Percentiles rank a stretch among this genome's conserved stretches.
These are phyloP conservation scores for Hypomesus transpacificus DNA, from an alignment of 2,113 vertebrate species.

Conservation along the genomic window DNA sequence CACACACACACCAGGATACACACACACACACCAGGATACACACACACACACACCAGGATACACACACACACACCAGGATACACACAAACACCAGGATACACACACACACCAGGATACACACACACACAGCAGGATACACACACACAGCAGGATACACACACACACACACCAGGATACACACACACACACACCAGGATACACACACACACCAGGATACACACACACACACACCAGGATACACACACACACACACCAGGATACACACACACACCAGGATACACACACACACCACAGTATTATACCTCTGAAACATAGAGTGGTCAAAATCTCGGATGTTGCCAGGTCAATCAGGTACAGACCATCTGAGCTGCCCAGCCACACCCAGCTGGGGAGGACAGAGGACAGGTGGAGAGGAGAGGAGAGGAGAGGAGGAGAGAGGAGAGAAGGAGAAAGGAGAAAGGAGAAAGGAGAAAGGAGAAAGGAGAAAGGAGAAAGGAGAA, in stretches of 20 bases:
- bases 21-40: too few relatives aligned
- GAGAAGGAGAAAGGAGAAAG: background rate
- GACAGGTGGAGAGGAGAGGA: slow-evolving; percentile 7
- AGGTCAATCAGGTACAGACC: slow-evolving; percentile 79
- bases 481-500: too few relatives aligned
- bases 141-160: too few relatives aligned
- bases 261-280: background rate
- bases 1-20: too few relatives aligned
- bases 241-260: background rate
- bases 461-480: background rate
- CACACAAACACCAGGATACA: too few relatives aligned
- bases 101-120: too few relatives aligned
- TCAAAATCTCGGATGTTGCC: slow-evolving; percentile 77
- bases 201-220: too few relatives aligned
- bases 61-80: too few relatives aligned
- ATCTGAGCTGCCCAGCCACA: slow-evolving; percentile 81
- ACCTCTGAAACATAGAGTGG: slow-evolving; percentile 76
- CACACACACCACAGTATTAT: slow-evolving; percentile 10
- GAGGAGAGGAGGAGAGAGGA: slow-evolving; percentile 11
- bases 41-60: too few relatives aligned
- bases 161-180: background rate
- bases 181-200: background rate
- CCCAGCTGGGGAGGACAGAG: slow-evolving; percentile 46
- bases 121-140: too few relatives aligned
- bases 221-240: background rate